Evolutionary conservation across 2,888 invertebrate species (phyloP), one percentile per base, ranked within the genome.

Genomic region (Phasia obesa): DNA sequence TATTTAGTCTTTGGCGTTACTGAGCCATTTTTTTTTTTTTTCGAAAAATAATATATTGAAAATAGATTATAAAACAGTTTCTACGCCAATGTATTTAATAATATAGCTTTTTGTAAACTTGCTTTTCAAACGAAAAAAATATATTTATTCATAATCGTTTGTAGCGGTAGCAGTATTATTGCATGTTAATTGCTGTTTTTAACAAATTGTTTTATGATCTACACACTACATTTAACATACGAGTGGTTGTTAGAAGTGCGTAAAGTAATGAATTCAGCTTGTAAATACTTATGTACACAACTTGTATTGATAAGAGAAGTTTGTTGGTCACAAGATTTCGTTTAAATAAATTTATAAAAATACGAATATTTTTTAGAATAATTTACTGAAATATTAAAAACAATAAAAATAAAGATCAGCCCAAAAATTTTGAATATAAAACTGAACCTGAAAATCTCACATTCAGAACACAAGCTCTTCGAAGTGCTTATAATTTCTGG

Each of bases 161-260:
- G 51, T 35, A 59, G 35, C 47, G 25, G 73, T 73, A 59, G 65
- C 65, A 53, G 53, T 65, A 42, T 59, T 51, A 44, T 51, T 67
- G 42, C 67, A 59, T 79, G 79, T 79, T 67, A 73, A 79, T 62
- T 78, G 65, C 57, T 65, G 25, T 31, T 62, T 69, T 69, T 44
- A 77, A 77, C 76, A 69, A 77, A 77, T 69, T 62, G 47, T 55
- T 70, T 77, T 57, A 70, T 19, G 27, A 70, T 27, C 19, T 17
- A 11, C n/a, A 11, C n/a, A 55, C 47, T 21, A 21, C 38, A 51
- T 19, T 49, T 27, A 35, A 59, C 25, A 49, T 47, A 7, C n/a
- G n/a, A n/a, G n/a, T n/a, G n/a, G n/a, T n/a, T n/a, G n/a, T n/a
- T 6, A 57, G 11, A 35, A 2, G 11, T 35, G 21, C 53, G 4